Evolutionary conservation across 2,797 vertebrate species (phyloP), one percentile per base, ranked within the genome.

Genomic region (Protosalanx chinensis): DNA sequence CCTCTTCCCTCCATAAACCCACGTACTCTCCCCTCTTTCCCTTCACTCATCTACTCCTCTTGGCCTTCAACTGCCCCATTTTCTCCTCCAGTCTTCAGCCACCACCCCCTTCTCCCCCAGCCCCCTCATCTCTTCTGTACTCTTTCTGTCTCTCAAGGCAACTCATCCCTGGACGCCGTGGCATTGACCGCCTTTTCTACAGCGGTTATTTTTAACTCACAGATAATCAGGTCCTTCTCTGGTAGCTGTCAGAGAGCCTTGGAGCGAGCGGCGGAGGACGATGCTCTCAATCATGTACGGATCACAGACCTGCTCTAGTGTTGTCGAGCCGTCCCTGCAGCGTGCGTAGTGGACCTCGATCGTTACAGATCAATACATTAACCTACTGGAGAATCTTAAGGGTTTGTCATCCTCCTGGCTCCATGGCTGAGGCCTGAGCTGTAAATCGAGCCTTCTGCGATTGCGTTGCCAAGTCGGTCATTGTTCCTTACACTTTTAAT

Each of bases 171-270:
- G n/a, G 79, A 79, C 58, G 8, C 74, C 74, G 58, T 15, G 59
- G 75, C 67, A 30, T 82, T 88, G 86, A 66, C 85, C 70, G 64
- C 46, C 57, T 87, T 87, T 86, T 79, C 51, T 53, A 69, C 70
- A 30, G 67, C 74, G 46, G 62, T 70, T 88, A 89, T 89, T 89
- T 90, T 86, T 86, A 85, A 70, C 63, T 27, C 78, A 70, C 76
- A 79, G 68, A 79, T 87, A 72, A 79, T 73, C 64, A 71, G 71
- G 67, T 86, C 72, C 73, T 71, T 64, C 41, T 64, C 65, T 59
- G 41, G 63, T 61, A 64, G 30, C 71, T 72, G 33, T 5, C 66
- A 68, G 68, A 62, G 64, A 68, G 58, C 70, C 65, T 56, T 27
- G 16, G 65, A 49, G 41, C 65, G 5, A 6, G 46, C 15, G 46